These are phyloP conservation scores for Acanthoscelides obtectus DNA, from an alignment of 2,888 invertebrate genomes.

Conservation along the genomic window DNA sequence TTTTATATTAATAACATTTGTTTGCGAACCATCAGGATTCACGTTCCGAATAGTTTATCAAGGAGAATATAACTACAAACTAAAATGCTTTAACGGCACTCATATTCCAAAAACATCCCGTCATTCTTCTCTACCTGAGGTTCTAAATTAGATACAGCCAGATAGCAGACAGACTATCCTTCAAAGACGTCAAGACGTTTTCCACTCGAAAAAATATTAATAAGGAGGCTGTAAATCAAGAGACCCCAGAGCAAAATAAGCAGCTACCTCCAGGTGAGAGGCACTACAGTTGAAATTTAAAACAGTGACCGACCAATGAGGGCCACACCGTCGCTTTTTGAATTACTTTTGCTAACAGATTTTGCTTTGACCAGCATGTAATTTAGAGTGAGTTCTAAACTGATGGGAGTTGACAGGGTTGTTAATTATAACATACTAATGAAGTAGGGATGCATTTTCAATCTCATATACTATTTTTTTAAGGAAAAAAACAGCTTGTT, in stretches of 20 bases:
- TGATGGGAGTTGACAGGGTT: too few relatives aligned
- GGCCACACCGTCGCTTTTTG: too few relatives aligned
- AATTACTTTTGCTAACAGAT: too few relatives aligned
- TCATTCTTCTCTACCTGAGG: constrained; percentile 19
- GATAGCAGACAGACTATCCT: constrained; percentile 17
- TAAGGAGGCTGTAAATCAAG: constrained; percentile 12
- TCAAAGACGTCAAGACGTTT: constrained; percentile 17
- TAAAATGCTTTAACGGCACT: background rate
- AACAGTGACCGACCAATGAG: background rate
- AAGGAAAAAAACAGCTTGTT: too few relatives aligned
- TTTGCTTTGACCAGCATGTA: too few relatives aligned
- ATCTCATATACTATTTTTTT: too few relatives aligned
- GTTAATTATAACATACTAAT: too few relatives aligned
- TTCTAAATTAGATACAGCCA: constrained; percentile 13
- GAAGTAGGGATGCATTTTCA: too few relatives aligned
- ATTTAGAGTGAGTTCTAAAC: too few relatives aligned
- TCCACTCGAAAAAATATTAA: constrained; percentile 19
- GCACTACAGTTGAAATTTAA: constrained; percentile 1
- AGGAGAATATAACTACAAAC: background rate
- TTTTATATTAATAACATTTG: background rate
- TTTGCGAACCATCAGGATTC: background rate
- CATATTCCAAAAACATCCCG: constrained; percentile 8
- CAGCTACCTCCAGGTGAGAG: constrained; percentile 13
- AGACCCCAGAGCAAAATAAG: constrained; percentile 4
- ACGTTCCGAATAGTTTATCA: background rate